phyloP scores from a whole-genome alignment of 2,888 invertebrate species.

The Eupithecia subumbrata region DNA sequence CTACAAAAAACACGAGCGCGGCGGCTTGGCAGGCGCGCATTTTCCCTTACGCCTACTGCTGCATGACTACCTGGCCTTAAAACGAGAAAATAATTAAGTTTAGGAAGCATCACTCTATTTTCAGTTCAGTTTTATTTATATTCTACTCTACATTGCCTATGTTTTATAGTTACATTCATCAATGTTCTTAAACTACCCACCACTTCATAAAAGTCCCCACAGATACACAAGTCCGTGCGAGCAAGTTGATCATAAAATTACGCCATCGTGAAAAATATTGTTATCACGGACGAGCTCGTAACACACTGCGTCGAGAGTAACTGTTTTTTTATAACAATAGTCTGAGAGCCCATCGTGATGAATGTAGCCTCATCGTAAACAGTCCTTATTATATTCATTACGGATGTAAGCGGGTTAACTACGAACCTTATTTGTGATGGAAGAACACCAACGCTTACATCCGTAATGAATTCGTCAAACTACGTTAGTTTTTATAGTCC shows the following conservation, averaged over 20 bases:
- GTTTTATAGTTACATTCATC: neutral
- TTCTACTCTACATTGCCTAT: neutral
- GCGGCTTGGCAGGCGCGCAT: too few species aligned
- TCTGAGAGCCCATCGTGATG: neutral
- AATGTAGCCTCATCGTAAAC: neutral
- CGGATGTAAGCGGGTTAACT: too few species aligned
- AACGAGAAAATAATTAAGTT: too few species aligned
- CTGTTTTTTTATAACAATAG: conserved; percentile 13
- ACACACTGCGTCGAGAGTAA: neutral
- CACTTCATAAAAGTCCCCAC: neutral
- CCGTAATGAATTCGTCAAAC: too few species aligned
- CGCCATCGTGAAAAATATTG: conserved; percentile 9
- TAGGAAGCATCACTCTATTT: too few species aligned
- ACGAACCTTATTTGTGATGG: too few species aligned
- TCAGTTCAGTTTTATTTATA: too few species aligned
- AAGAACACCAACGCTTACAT: too few species aligned
- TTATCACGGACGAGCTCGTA: conserved; percentile 9
- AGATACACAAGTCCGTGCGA: neutral
- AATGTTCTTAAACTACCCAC: neutral
- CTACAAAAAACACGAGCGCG: too few species aligned
- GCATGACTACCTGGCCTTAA: too few species aligned
- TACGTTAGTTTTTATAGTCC: too few species aligned
- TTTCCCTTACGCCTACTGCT: too few species aligned
- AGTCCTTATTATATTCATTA: neutral
- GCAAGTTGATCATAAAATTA: conserved; percentile 7